Conservation (phyloP, 2,888 invertebrate species). For the Dryobota labecula region DNA sequence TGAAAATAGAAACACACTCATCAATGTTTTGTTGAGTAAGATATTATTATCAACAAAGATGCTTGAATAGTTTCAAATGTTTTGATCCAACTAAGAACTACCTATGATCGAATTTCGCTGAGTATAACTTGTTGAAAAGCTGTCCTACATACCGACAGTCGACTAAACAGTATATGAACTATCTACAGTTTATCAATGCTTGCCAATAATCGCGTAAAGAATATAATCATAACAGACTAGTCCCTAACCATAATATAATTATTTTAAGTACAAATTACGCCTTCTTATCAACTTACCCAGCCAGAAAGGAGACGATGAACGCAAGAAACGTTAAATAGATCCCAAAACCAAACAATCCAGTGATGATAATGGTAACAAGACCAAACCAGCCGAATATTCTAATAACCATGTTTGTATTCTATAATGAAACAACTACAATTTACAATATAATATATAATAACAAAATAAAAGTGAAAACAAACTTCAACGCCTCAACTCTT, state of each 20-base stretch:
- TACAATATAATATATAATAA: conserved; percentile 67
- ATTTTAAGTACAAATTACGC: conserved; percentile 36
- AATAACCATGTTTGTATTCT: conserved; percentile 73
- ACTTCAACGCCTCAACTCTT: conserved; percentile 64
- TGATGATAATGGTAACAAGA: conserved; percentile 82
- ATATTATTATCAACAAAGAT: background rate
- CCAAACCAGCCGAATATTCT: conserved; percentile 83
- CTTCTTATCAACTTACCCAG: conserved; percentile 80
- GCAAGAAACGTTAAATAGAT: conserved; percentile 82
- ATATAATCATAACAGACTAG: conserved; percentile 21
- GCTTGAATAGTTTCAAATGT: background rate
- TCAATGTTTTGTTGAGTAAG: background rate
- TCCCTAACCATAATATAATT: conserved; percentile 55
- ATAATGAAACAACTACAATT: conserved; percentile 62
- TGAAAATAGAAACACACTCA: conserved; percentile 67
- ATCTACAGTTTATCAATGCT: background rate
- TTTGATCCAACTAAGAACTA: background rate
- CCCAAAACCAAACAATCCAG: conserved; percentile 84
- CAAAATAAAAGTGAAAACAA: conserved; percentile 71
- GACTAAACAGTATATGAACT: background rate
- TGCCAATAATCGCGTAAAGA: conserved; percentile 4
- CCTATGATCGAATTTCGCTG: conserved; percentile 11
- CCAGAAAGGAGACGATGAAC: conserved; percentile 82
- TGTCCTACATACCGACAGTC: conserved; percentile 26
- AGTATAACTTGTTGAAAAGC: conserved; percentile 1